Conservation (phyloP, 2,888 invertebrate genomes). For the Perizoma flavofasciatum region DNA sequence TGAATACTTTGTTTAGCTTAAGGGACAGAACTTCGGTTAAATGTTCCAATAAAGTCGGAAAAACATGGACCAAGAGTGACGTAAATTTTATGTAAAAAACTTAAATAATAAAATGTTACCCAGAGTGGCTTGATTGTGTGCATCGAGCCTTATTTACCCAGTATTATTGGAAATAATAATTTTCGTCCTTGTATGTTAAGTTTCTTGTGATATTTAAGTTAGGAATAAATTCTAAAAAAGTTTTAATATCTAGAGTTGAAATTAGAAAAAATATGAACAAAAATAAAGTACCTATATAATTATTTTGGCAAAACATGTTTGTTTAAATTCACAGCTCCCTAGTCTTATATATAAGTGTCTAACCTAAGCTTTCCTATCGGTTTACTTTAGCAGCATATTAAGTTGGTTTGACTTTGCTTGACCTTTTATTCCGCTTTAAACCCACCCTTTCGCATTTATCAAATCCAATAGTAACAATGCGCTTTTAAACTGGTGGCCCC, state of each 20-base stretch:
- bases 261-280: conserved; percentile 12
- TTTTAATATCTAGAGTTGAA: conserved; percentile 9
- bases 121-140: neutral
- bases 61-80: no score
- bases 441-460: no score
- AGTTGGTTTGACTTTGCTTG: no score
- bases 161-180: conserved; percentile 48
- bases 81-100: no score
- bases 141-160: conserved; percentile 28
- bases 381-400: no score
- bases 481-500: no score
- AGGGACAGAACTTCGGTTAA: neutral
- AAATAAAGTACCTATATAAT: conserved; percentile 15
- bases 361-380: no score
- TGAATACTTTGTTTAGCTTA: neutral
- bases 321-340: neutral
- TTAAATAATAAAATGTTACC: neutral
- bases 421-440: no score
- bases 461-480: no score
- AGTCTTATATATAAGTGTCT: no score
- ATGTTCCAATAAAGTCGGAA: neutral
- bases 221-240: conserved; percentile 8
- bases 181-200: conserved; percentile 34
- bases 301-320: conserved; percentile 3
- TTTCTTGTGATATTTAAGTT: conserved; percentile 50